A percentile compares a stretch with the other conserved stretches of the same genome.
These are phyloP conservation scores for Syngnathoides biaculeatus DNA, from an alignment of 2,113 vertebrate species.

Conservation along the genomic window DNA sequence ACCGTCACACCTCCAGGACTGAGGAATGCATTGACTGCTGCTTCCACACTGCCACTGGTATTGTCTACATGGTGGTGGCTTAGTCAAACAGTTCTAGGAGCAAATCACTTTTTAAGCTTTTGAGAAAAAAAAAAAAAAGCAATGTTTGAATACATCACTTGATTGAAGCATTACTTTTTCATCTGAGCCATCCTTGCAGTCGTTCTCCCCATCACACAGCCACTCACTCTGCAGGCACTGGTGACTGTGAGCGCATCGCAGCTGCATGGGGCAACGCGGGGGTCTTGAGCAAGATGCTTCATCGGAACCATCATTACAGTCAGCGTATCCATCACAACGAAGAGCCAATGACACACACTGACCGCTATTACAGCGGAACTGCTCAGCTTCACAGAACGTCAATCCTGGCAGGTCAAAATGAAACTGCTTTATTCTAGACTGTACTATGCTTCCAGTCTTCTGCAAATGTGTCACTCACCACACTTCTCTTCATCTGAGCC, in stretches of 20 bases:
- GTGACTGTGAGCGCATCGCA: conserved; percentile 70
- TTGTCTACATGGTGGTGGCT: conserved; percentile 54
- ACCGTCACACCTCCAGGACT: conserved; percentile 81
- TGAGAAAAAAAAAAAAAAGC: too few species aligned
- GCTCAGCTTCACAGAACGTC: conserved; percentile 48
- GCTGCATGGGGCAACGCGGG: conserved; percentile 63
- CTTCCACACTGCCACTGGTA: conserved; percentile 78
- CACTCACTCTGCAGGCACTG: conserved; percentile 82
- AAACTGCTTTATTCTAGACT: background rate
- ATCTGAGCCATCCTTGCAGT: conserved; percentile 83
- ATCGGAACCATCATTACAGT: conserved; percentile 84
- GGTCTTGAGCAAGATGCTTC: conserved; percentile 76
- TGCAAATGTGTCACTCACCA: conserved; percentile 46
- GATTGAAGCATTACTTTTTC: conserved; percentile 74
- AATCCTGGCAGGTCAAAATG: conserved; percentile 45
- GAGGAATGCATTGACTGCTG: conserved; percentile 75
- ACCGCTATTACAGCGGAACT: conserved; percentile 78
- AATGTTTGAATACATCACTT: background rate
- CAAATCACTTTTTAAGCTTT: background rate
- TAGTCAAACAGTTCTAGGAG: conserved; percentile 66
- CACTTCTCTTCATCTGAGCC: conserved; percentile 75
- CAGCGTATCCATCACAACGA: conserved; percentile 80
- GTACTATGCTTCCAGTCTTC: fast-evolving
- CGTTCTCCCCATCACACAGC: conserved; percentile 81
- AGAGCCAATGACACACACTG: conserved; percentile 79